phyloP scores from a whole-genome alignment of 1,140 invertebrate genomes.

The Nasonia longicornis region DNA sequence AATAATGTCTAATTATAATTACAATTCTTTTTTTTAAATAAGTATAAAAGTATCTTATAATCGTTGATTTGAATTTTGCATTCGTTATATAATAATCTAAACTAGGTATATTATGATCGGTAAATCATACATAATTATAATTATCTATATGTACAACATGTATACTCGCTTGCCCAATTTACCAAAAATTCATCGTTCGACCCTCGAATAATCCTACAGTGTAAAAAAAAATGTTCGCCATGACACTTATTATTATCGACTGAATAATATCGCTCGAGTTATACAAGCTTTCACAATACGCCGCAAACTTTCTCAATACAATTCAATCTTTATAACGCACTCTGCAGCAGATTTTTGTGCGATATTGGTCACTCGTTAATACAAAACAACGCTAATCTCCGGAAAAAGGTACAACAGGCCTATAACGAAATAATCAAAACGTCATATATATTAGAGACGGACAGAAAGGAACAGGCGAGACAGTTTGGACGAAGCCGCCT shows the following conservation, averaged over 20 bases:
- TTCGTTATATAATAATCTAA: neutral
- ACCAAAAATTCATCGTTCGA: neutral
- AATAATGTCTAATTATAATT: neutral
- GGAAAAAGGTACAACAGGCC: too few species aligned
- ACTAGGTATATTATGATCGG: neutral
- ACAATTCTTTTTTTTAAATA: neutral
- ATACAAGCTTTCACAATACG: neutral
- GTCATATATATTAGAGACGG: neutral
- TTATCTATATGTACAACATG: neutral
- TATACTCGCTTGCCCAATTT: neutral
- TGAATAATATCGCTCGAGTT: neutral
- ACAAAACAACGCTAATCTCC: neutral
- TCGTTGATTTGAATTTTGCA: neutral
- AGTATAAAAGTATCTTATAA: neutral
- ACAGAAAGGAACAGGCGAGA: neutral
- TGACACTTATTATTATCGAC: conserved; percentile 2
- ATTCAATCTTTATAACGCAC: neutral
- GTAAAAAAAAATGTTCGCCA: conserved; percentile 1
- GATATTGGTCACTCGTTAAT: neutral
- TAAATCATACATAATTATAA: neutral
- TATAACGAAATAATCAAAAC: too few species aligned
- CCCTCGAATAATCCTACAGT: neutral
- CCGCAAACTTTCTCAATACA: neutral
- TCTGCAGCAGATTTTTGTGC: neutral
- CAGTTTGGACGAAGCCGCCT: neutral